Percentiles rank a stretch among this genome's conserved stretches.
These are phyloP conservation scores for Leptobrachium ailaonicum DNA, from an alignment of 2,113 vertebrate genomes.

Conservation along the genomic window DNA sequence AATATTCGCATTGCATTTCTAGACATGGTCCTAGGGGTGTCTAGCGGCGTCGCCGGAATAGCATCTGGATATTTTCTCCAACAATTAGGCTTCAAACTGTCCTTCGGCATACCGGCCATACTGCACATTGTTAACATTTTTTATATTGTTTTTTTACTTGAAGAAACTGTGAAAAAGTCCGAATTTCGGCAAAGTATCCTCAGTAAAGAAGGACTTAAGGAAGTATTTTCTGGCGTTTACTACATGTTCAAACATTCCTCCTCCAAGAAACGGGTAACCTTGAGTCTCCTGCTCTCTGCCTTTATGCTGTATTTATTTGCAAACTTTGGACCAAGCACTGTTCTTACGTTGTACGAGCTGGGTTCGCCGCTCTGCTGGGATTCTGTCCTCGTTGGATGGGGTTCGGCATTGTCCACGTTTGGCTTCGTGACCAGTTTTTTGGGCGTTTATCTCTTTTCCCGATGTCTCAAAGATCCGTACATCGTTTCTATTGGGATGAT, in stretches of 20 bases:
- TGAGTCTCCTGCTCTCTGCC: conserved; percentile 74
- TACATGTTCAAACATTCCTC: conserved; percentile 73
- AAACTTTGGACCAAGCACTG: conserved; percentile 66
- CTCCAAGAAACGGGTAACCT: conserved; percentile 59
- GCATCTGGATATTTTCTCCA: conserved; percentile 85
- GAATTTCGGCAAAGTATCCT: conserved; percentile 50
- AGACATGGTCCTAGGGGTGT: conserved; percentile 85
- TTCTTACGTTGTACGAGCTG: conserved; percentile 85
- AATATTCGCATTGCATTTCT: conserved; percentile 84
- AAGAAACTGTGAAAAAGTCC: conserved; percentile 67
- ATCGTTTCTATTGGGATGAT: conserved; percentile 82
- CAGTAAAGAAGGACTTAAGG: conserved; percentile 60
- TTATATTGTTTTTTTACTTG: conserved; percentile 82
- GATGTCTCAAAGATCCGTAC: conserved; percentile 74
- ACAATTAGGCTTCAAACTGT: conserved; percentile 82
- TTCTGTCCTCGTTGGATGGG: conserved; percentile 89
- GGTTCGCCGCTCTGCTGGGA: conserved; percentile 90
- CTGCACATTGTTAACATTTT: conserved; percentile 71
- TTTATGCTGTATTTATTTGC: conserved; percentile 75
- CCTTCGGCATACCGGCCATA: conserved; percentile 71
- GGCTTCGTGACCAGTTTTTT: conserved; percentile 83
- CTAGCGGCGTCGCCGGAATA: conserved; percentile 80
- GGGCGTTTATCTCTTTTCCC: conserved; percentile 78
- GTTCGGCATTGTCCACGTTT: conserved; percentile 75
- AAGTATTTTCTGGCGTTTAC: conserved; percentile 72